Conservation (phyloP, 2,797 vertebrate species). For the Propithecus deckenii region DNA sequence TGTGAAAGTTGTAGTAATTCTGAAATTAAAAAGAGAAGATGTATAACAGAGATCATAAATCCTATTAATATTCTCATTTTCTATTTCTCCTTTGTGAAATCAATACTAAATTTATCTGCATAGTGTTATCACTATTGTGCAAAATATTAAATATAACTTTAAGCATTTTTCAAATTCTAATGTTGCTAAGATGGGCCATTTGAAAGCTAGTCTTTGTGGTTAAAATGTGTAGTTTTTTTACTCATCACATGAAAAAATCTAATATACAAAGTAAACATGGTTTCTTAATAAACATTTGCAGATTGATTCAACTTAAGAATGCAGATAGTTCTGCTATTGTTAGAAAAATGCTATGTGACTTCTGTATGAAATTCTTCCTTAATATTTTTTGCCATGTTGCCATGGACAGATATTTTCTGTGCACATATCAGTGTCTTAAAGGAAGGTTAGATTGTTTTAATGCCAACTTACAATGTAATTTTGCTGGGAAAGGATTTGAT, state of each 20-base stretch:
- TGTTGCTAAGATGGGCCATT: background rate
- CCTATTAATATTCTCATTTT: slow-evolving; percentile 46
- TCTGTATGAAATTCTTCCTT: background rate
- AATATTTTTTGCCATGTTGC: background rate
- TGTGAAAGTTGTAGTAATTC: background rate
- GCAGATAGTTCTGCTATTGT: background rate
- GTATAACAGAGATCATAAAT: background rate
- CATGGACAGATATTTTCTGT: background rate
- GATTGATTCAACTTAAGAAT: background rate
- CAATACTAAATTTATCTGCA: background rate
- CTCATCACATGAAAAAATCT: background rate
- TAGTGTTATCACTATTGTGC: background rate
- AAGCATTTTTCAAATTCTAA: background rate
- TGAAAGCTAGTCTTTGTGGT: background rate
- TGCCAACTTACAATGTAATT: slow-evolving; percentile 16
- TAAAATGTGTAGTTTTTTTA: background rate
- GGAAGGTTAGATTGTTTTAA: slow-evolving; percentile 40
- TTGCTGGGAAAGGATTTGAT: slow-evolving; percentile 45
- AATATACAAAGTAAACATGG: background rate
- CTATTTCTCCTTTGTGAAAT: background rate
- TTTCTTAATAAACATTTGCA: background rate
- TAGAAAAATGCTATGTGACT: background rate
- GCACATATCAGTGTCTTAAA: background rate
- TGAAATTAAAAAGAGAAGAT: slow-evolving; percentile 28
- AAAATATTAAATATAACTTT: background rate